These are phyloP conservation scores for Tinamus major DNA, from an alignment of 2,797 vertebrate genomes.

Conservation along the genomic window DNA sequence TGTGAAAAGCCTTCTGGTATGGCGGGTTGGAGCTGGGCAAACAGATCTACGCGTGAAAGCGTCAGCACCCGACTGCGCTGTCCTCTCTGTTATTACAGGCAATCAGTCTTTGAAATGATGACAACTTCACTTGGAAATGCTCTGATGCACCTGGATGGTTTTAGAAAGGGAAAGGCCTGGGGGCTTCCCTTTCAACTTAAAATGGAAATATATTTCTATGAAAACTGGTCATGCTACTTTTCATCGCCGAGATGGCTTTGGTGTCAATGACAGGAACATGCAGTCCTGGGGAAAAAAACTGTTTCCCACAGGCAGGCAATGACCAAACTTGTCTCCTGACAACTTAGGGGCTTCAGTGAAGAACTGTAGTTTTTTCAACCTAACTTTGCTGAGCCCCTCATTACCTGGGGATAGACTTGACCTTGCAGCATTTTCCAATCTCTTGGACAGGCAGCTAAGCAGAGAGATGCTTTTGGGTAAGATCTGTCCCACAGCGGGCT, in stretches of 20 bases:
- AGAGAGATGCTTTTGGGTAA: not conserved
- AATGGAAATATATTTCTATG: not conserved
- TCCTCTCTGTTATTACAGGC: not conserved
- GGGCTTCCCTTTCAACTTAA: not conserved
- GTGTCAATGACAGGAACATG: not conserved
- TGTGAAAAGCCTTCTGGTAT: not conserved
- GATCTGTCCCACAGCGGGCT: not conserved
- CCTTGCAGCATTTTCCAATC: not conserved
- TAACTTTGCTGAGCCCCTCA: rapidly evolving
- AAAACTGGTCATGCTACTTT: not conserved
- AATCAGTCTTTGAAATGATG: not conserved
- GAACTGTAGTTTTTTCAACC: not conserved
- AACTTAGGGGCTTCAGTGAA: not conserved
- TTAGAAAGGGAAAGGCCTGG: not conserved
- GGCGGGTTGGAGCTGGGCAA: not conserved
- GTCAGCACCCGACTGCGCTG: not conserved
- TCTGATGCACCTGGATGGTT: constrained; percentile 44
- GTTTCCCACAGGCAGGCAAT: not conserved
- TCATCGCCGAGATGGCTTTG: not conserved
- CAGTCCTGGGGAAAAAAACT: not conserved
- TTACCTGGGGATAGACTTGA: not conserved
- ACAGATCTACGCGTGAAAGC: not conserved
- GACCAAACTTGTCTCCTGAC: not conserved
- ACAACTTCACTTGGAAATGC: constrained; percentile 35
- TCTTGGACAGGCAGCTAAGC: not conserved